Base-by-base conservation (phyloP, 1,140 invertebrate species). In the Neodiprion pinetum region DNA sequence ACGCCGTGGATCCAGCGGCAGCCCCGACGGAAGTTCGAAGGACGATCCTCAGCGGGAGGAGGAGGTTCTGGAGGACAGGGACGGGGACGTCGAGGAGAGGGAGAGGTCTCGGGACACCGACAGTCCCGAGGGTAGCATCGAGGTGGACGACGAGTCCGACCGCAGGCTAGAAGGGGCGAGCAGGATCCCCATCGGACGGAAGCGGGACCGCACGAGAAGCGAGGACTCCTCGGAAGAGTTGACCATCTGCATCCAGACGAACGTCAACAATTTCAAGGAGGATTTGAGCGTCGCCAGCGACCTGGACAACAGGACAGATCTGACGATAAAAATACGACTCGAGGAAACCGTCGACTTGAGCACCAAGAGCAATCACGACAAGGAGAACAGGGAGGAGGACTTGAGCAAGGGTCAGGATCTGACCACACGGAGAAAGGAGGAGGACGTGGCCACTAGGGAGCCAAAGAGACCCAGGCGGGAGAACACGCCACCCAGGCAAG, bases 351-450 rank as follows among this genome's bases (percentile, higher is more conserved):
- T 88, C 11, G 87, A 88, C 73, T 79, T 89, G 0, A 87, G 83
- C 14, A 88, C 85, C 5, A 88, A 86, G 65, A 40, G 28, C 28
- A 81, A 76, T 9, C 84, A 86, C 67, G 85, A 87, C 40, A 88
- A 89, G 48, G 87, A 88, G 53, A 88, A 88, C 71, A 81, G 87
- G 1, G 88, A 87, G 0, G 85, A 89, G 67, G 88, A 89, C 80
- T 76, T 89, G 28, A 69, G 67, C 40, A 69, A 12, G 40, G 67
- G 67, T 14, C 67, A 69, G 67, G 67, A 69, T 23, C 67, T 69
- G 11, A 69, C 21, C 40, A 87, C 82, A 8, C 80, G 80, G 68
- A 80, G 80, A 69, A 88, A 86, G 78, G 86, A 88, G 0, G 85
- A 86, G 0, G 82, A 82, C 9, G 80, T 78, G 5, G 83, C 86